Evolutionary conservation across 2,797 vertebrate species (phyloP), one percentile per base, ranked within the genome.

Genomic region (Schizothorax lantsangensis): DNA sequence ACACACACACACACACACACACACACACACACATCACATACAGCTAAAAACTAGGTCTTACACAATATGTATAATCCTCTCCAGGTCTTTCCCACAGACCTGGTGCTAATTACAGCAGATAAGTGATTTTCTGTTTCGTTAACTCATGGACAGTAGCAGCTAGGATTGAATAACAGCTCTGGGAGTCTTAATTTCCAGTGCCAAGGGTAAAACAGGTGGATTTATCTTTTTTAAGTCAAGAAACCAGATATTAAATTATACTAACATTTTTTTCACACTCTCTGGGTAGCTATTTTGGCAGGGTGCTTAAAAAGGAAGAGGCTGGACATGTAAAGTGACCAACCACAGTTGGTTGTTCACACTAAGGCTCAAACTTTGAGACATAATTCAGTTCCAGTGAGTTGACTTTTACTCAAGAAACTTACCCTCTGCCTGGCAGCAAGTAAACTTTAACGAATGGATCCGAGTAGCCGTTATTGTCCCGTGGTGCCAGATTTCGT

Each of bases 361-460:
- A 54, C 30, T 14, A 12, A 36, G 49, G 30, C 19, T 7, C 19
- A 36, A 77, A 54, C 30, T 5, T 54, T 54, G 30, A 54, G 73
- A 52, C 15, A 54, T 17, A 54, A 36, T 6, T 69, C 12, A 49
- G 26, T 69, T 82, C 64, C 81, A 57, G 43, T 64, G 26, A 79
- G 64, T n/a, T 57, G 15, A 84, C 23, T 69, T 74, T 52, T 23
- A 38, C 17, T 43, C n/a, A n/a, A 62, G 3, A 2, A 75, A 95
- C 98, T 97, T 95, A 99, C 98, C 98, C 97, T 96, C 98, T 96
- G 81, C 98, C 98, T 45, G 98, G 98, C 69, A 99, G 97, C 88
- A 99, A 96, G 92, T 99, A 99, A 74, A 99, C 98, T 94, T 99
- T 99, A 91, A 99, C 98, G 92, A 99, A 99, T 9, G 98, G 98